Conservation (phyloP, 2,888 invertebrate species). For the Pomacea canaliculata region DNA sequence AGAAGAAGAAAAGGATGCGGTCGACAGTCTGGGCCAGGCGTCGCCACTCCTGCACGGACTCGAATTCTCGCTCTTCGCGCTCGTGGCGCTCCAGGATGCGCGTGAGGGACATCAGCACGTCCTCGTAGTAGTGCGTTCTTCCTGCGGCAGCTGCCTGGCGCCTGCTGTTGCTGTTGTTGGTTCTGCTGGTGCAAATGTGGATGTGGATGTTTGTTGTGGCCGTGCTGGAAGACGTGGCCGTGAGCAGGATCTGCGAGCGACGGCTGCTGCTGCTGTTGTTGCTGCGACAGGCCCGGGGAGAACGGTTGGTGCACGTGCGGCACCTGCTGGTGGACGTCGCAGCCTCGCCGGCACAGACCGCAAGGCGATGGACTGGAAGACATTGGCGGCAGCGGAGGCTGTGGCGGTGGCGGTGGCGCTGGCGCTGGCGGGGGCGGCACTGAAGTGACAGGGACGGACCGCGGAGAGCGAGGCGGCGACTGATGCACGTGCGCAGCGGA, state of each 20-base stretch:
- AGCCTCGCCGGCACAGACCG: not conserved
- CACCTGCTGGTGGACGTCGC: not conserved
- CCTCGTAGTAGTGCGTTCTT: conserved; percentile 59
- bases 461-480: conserved; percentile 4
- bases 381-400: not conserved
- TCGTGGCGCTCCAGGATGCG: conserved; percentile 72
- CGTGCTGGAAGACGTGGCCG: conserved; percentile 3
- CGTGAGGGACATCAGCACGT: conserved; percentile 70
- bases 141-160: not conserved
- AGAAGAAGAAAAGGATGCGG: conserved; percentile 74
- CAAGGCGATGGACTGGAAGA: not conserved
- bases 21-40: conserved; percentile 73
- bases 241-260: not conserved
- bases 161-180: too few species aligned
- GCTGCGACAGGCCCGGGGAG: not conserved
- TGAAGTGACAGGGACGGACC: not conserved
- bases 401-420: not conserved
- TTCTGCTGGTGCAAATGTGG: not conserved
- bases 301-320: not conserved
- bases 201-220: not conserved
- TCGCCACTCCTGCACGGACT: conserved; percentile 73
- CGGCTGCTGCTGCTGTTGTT: not conserved
- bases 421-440: not conserved
- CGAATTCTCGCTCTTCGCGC: conserved; percentile 66
- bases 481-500: not conserved